phyloP scores from a whole-genome alignment of 2,113 vertebrate genomes.

The Ceyx margarethae region DNA sequence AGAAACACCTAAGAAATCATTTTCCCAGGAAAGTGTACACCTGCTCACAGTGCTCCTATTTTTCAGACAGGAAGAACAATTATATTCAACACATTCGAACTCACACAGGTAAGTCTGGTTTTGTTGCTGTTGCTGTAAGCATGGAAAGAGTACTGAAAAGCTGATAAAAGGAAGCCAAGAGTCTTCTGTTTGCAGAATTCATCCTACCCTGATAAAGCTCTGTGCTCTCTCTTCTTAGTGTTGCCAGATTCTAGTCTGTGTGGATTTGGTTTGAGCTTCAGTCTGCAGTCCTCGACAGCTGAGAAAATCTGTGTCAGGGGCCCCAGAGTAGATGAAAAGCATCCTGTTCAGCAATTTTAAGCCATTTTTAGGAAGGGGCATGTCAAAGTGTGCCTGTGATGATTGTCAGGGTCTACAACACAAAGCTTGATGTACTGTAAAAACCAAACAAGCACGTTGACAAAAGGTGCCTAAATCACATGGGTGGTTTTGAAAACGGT shows the following conservation, averaged over 20 bases:
- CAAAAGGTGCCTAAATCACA: background rate
- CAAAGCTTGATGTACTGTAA: background rate
- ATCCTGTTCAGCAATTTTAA: background rate
- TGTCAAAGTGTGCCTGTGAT: background rate
- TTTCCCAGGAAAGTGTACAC: conserved; percentile 97
- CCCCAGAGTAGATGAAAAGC: background rate
- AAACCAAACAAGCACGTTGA: background rate
- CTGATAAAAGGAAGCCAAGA: background rate
- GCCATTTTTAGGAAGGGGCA: background rate
- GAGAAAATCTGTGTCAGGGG: background rate
- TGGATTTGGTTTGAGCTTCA: background rate
- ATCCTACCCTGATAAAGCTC: background rate
- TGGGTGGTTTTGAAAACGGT: background rate
- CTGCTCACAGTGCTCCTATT: conserved; percentile 94
- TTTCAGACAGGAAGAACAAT: conserved; percentile 98
- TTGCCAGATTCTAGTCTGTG: background rate
- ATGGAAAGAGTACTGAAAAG: background rate
- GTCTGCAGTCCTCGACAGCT: background rate
- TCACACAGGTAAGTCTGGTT: conserved; percentile 87
- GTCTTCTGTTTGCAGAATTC: background rate
- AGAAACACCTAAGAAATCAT: conserved; percentile 97
- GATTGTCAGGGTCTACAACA: background rate
- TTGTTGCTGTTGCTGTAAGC: background rate
- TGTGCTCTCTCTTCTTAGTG: background rate
- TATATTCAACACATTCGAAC: conserved; percentile 97